phyloP scores from a whole-genome alignment of 2,797 vertebrate genomes.

The Hozukius guyotensis region DNA sequence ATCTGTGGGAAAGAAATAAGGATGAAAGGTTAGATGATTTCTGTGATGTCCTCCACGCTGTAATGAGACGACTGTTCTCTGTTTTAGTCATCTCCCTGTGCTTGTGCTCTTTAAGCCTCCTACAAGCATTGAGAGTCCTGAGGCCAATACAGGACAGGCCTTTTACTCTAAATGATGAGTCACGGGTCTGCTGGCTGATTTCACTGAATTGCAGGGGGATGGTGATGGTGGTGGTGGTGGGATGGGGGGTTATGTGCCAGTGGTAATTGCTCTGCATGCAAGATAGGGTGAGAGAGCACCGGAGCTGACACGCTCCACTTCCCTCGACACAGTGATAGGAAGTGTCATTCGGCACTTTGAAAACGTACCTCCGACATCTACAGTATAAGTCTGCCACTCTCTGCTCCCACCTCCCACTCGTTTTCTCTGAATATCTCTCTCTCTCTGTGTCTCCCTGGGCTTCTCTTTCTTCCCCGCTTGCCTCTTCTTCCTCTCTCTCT shows the following conservation, averaged over 20 bases:
- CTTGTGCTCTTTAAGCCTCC: constrained; percentile 22
- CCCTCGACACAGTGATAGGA: constrained; percentile 52
- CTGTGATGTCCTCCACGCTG: not conserved
- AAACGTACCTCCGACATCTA: constrained; percentile 40
- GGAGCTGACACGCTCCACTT: constrained; percentile 66
- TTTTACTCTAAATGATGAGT: constrained; percentile 66
- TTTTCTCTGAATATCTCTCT: constrained; percentile 6
- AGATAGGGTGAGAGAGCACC: constrained; percentile 49
- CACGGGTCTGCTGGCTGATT: constrained; percentile 56
- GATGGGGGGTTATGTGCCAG: not conserved
- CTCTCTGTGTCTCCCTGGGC: constrained; percentile 6
- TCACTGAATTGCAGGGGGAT: constrained; percentile 25
- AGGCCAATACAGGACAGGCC: constrained; percentile 36
- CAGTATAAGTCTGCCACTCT: constrained; percentile 40
- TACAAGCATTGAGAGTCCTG: constrained; percentile 7
- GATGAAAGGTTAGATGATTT: constrained; percentile 9
- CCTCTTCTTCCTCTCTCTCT: not conserved
- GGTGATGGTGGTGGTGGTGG: not conserved
- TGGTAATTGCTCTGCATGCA: constrained; percentile 61
- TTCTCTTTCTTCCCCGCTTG: constrained; percentile 1
- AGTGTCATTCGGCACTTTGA: constrained; percentile 68
- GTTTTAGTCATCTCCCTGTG: constrained; percentile 19
- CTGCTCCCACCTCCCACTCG: constrained; percentile 35
- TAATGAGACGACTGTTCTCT: not conserved
- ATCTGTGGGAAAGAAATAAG: not conserved